A percentile compares a stretch with the other conserved stretches of the same genome.
Evolutionary conservation across 2,113 vertebrate genomes (phyloP).

Genomic region (Urocitellus parryii): DNA sequence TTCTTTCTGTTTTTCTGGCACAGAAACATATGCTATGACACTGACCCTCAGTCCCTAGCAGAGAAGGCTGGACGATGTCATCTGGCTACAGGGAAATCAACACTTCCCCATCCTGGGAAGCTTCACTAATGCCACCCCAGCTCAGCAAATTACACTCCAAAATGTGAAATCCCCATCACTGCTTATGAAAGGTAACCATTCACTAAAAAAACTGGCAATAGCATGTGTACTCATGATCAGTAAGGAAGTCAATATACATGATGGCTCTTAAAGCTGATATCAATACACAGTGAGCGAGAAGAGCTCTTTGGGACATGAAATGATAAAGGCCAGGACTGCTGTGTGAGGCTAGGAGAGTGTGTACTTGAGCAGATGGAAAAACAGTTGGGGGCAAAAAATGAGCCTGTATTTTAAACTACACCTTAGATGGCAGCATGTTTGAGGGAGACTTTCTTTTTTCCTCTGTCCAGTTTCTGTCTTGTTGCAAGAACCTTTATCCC

Average conservation of each 20-base stretch:
- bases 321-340: neutral
- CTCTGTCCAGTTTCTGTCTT: neutral
- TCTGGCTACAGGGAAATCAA: conserved; percentile 8
- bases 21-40: neutral
- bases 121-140: conserved; percentile 55
- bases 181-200: conserved; percentile 75
- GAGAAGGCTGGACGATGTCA: neutral
- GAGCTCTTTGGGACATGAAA: conserved; percentile 10
- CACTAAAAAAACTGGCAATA: conserved; percentile 64
- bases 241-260: conserved; percentile 39
- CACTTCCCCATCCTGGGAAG: neutral
- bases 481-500: neutral
- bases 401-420: neutral
- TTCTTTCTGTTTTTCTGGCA: conserved; percentile 39
- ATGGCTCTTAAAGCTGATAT: conserved; percentile 64
- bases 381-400: conserved; percentile 14
- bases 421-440: neutral
- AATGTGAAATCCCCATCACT: conserved; percentile 71
- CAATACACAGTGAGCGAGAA: conserved; percentile 48
- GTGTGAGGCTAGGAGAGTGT: neutral
- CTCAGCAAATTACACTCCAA: conserved; percentile 69
- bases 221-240: neutral
- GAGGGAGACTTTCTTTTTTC: fast-evolving
- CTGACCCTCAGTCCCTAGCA: neutral
- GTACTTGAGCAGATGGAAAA: neutral